A percentile compares a stretch with the other conserved stretches of the same genome.
These are phyloP conservation scores for Ectemnius cavifrons DNA, from an alignment of 2,888 invertebrate species.

Conservation along the genomic window DNA sequence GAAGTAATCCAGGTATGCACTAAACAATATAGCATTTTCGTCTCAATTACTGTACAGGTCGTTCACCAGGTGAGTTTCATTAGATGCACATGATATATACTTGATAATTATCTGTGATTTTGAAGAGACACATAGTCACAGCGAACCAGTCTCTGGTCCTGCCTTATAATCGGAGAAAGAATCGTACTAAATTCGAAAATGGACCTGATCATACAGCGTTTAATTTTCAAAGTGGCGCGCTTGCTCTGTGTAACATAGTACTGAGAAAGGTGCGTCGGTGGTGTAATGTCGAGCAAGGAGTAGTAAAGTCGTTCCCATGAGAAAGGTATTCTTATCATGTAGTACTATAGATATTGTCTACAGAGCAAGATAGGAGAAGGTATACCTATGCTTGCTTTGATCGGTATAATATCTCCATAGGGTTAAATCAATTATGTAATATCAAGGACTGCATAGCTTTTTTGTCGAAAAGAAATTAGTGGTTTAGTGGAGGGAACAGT, in stretches of 20 bases:
- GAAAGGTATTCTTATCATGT: slow-evolving; percentile 59
- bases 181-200: slow-evolving; percentile 58
- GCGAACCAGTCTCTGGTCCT: slow-evolving; percentile 60
- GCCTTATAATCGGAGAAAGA: slow-evolving; percentile 59
- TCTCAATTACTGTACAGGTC: slow-evolving; percentile 78
- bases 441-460: slow-evolving; percentile 71
- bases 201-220: slow-evolving; percentile 59
- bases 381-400: slow-evolving; percentile 77
- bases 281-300: slow-evolving; percentile 54
- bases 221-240: slow-evolving; percentile 59
- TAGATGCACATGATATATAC: slow-evolving; percentile 74
- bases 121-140: slow-evolving; percentile 64
- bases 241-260: slow-evolving; percentile 56
- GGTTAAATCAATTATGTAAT: slow-evolving; percentile 64
- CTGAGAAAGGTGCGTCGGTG: slow-evolving; percentile 49
- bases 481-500: slow-evolving; percentile 77
- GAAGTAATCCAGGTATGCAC: slow-evolving; percentile 77
- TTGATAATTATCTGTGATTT: slow-evolving; percentile 69
- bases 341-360: slow-evolving; percentile 60
- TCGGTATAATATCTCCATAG: slow-evolving; percentile 70
- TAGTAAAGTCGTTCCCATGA: slow-evolving; percentile 54
- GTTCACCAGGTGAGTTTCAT: slow-evolving; percentile 76
- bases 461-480: slow-evolving; percentile 73
- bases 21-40: slow-evolving; percentile 75
- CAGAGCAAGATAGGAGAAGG: slow-evolving; percentile 76